Evolutionary conservation across 2,888 invertebrate species (phyloP).

Genomic region (Drosophila falleni): DNA sequence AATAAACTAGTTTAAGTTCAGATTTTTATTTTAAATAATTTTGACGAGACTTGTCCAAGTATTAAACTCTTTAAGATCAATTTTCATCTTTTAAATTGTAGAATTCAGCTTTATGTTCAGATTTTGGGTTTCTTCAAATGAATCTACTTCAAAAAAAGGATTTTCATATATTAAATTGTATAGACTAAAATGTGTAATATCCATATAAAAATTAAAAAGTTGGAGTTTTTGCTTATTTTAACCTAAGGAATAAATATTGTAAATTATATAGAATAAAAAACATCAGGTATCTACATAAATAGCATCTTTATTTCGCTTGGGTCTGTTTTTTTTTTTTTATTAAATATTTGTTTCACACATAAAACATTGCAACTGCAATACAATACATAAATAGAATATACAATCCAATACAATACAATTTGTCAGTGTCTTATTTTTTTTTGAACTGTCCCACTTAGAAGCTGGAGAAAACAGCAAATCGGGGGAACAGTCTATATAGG

Average conservation of each 20-base stretch:
- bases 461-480: neutral
- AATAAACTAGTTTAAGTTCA: neutral
- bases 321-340: constrained; percentile 42
- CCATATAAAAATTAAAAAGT: neutral
- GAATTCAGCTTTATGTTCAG: neutral
- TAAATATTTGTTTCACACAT: constrained; percentile 59
- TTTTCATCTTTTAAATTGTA: neutral
- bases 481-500: constrained; percentile 6
- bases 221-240: no score
- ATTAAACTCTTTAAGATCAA: neutral
- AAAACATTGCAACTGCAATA: constrained; percentile 65
- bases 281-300: constrained; percentile 59
- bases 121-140: neutral
- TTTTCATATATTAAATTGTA: neutral
- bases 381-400: constrained; percentile 56
- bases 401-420: constrained; percentile 43
- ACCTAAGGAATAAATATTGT: neutral
- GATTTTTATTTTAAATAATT: neutral
- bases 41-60: neutral
- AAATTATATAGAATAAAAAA: neutral
- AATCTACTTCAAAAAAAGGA: no score
- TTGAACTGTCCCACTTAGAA: neutral
- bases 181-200: neutral
- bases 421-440: constrained; percentile 9
- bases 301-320: constrained; percentile 68